These are phyloP conservation scores for Centroberyx gerrardi DNA, from an alignment of 2,797 vertebrate species.

Conservation along the genomic window DNA sequence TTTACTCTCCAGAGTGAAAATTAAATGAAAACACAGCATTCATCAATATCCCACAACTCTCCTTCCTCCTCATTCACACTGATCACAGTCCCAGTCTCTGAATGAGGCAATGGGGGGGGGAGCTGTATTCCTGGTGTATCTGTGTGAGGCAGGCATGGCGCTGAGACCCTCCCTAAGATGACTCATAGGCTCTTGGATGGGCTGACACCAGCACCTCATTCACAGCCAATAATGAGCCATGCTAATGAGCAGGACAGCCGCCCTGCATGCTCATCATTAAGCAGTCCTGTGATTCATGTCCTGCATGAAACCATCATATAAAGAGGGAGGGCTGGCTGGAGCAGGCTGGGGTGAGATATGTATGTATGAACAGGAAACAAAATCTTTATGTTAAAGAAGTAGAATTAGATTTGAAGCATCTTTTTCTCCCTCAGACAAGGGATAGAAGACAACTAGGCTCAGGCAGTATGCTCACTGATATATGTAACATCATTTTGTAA, in stretches of 20 bases:
- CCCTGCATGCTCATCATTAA: constrained; percentile 80
- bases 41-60: constrained; percentile 50
- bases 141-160: constrained; percentile 70
- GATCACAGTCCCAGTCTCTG: constrained; percentile 43
- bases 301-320: constrained; percentile 62
- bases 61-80: constrained; percentile 20
- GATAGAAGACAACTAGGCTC: neutral
- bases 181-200: constrained; percentile 80
- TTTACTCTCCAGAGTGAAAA: constrained; percentile 71
- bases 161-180: constrained; percentile 79
- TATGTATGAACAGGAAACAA: neutral
- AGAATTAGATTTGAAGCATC: neutral
- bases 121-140: constrained; percentile 50
- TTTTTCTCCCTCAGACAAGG: neutral
- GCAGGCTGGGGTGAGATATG: constrained; percentile 7
- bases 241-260: constrained; percentile 85
- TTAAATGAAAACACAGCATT: constrained; percentile 62
- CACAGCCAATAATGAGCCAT: constrained; percentile 86
- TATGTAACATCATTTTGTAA: constrained; percentile 5
- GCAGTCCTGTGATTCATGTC: constrained; percentile 73
- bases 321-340: constrained; percentile 56
- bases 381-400: neutral
- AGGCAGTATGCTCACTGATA: neutral
- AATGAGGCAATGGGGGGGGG: constrained; percentile 44
- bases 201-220: constrained; percentile 87